phyloP scores from a whole-genome alignment of 1,140 invertebrate genomes.

The Atta colombica region DNA sequence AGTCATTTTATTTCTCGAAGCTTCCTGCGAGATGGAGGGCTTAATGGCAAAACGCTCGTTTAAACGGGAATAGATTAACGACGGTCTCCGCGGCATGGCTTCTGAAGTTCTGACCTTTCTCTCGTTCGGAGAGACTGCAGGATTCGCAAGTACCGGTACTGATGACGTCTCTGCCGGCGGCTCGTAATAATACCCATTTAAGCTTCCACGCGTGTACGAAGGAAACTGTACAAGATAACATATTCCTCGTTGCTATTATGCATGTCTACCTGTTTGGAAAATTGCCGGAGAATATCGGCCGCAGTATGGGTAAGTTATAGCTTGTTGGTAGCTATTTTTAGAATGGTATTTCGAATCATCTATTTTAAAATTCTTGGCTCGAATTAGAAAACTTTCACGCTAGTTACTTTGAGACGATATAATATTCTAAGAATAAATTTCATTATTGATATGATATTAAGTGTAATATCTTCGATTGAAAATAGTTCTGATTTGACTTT shows the following conservation, averaged over 20 bases:
- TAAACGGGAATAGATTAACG: slow-evolving; percentile 53
- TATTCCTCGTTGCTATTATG: neutral
- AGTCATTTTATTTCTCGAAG: slow-evolving; percentile 37
- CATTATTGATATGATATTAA: neutral
- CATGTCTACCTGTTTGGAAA: slow-evolving; percentile 2
- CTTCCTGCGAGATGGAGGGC: neutral
- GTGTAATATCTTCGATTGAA: neutral
- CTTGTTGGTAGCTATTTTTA: slow-evolving; percentile 20
- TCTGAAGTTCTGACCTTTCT: slow-evolving; percentile 61
- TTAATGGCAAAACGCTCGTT: slow-evolving; percentile 30
- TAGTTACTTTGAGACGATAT: neutral
- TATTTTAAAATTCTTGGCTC: neutral
- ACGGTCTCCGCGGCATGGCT: slow-evolving; percentile 26
- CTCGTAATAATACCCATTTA: slow-evolving; percentile 28
- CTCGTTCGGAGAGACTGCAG: slow-evolving; percentile 50
- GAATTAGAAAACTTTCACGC: neutral
- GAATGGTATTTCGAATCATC: slow-evolving; percentile 21
- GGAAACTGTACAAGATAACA: slow-evolving; percentile 34
- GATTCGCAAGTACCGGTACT: slow-evolving; percentile 35
- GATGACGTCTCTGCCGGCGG: slow-evolving; percentile 18
- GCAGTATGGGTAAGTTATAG: neutral
- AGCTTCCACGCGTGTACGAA: slow-evolving; percentile 17
- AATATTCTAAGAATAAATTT: neutral
- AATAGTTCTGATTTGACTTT: neutral
- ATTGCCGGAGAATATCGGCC: slow-evolving; percentile 40